Conservation (phyloP, 2,888 invertebrate genomes). For the Ferdinandea cuprea region DNA sequence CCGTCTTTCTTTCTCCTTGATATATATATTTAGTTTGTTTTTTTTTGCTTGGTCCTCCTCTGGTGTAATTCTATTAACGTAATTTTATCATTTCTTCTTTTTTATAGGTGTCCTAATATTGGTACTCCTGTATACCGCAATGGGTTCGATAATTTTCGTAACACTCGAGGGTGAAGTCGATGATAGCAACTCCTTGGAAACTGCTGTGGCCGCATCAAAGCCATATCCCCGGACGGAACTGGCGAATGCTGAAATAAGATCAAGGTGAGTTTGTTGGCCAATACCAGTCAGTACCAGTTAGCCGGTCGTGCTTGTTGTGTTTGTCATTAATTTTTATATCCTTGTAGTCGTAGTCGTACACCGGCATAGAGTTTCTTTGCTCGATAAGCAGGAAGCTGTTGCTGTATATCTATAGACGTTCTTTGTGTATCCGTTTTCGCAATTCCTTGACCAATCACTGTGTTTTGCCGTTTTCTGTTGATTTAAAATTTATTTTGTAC, state of each 20-base stretch:
- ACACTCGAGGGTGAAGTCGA: slow-evolving; percentile 89
- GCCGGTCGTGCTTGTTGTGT: slow-evolving; percentile 37
- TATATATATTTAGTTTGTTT: neutral
- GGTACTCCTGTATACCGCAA: slow-evolving; percentile 94
- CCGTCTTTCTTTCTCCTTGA: slow-evolving; percentile 5
- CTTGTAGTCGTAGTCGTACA: slow-evolving; percentile 44
- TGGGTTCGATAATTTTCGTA: slow-evolving; percentile 96
- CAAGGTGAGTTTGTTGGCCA: slow-evolving; percentile 81
- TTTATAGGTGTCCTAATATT: slow-evolving; percentile 84
- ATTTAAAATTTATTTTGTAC: slow-evolving; percentile 67
- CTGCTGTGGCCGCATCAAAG: slow-evolving; percentile 87
- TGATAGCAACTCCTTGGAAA: slow-evolving; percentile 84
- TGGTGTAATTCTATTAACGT: slow-evolving; percentile 69
- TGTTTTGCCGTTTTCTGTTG: slow-evolving; percentile 36
- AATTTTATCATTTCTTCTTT: slow-evolving; percentile 56
- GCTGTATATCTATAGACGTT: slow-evolving; percentile 20
- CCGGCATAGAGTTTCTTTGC: slow-evolving; percentile 16
- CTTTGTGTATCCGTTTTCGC: slow-evolving; percentile 35
- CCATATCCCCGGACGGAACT: slow-evolving; percentile 85
- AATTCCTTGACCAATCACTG: slow-evolving; percentile 66
- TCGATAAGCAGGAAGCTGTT: slow-evolving; percentile 55
- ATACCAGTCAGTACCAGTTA: neutral
- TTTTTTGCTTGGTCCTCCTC: slow-evolving; percentile 13
- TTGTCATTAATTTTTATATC: slow-evolving; percentile 71
- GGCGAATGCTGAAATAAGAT: slow-evolving; percentile 85